phyloP scores from a whole-genome alignment of 1,140 invertebrate genomes.

The Teleopsis dalmanni region DNA sequence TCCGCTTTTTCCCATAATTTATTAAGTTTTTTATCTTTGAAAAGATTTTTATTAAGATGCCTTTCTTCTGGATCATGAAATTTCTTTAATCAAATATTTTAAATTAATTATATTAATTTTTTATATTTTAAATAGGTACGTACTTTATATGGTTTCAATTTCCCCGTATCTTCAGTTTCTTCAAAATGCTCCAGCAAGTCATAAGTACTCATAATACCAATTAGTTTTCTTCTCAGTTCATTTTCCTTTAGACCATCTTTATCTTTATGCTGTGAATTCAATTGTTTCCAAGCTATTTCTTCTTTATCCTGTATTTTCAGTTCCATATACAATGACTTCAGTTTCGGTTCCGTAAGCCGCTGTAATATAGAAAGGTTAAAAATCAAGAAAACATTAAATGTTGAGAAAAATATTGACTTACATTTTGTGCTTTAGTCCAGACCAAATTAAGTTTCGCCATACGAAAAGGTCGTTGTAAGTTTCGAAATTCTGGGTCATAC shows the following conservation, averaged over 20 bases:
- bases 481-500: slow-evolving; percentile 44
- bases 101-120: not conserved
- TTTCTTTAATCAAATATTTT: slow-evolving; percentile 28
- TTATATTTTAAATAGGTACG: slow-evolving; percentile 4
- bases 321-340: slow-evolving; percentile 80
- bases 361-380: slow-evolving; percentile 45
- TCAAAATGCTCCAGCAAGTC: slow-evolving; percentile 73
- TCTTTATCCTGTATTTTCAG: slow-evolving; percentile 88
- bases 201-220: slow-evolving; percentile 75
- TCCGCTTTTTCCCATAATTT: slow-evolving; percentile 86
- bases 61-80: slow-evolving; percentile 55
- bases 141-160: slow-evolving; percentile 50
- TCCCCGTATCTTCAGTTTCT: slow-evolving; percentile 54
- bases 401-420: slow-evolving; percentile 30
- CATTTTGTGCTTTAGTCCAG: slow-evolving; percentile 77
- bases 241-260: slow-evolving; percentile 80
- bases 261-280: slow-evolving; percentile 74
- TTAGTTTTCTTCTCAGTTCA: slow-evolving; percentile 68
- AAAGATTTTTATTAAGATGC: slow-evolving; percentile 65
- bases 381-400: not conserved
- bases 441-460: slow-evolving; percentile 79
- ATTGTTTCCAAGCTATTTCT: slow-evolving; percentile 74
- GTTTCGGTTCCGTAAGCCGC: slow-evolving; percentile 73
- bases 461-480: slow-evolving; percentile 68
- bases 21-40: slow-evolving; percentile 85